phyloP scores from a whole-genome alignment of 2,113 vertebrate genomes.

The Tragelaphus buxtoni region DNA sequence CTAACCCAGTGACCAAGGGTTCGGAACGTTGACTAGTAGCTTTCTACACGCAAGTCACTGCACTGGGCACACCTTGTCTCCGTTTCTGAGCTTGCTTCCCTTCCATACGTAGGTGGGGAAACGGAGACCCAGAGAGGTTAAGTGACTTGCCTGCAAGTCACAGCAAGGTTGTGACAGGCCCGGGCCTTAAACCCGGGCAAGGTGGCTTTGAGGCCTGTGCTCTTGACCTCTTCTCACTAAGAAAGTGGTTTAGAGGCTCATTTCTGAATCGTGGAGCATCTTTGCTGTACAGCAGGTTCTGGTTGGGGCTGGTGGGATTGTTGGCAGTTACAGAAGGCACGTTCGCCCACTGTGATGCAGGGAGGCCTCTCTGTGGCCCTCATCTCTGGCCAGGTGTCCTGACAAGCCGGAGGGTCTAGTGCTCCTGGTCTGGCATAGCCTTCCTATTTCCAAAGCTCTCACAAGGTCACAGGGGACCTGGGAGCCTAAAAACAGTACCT shows the following conservation, averaged over 20 bases:
- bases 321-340: background rate
- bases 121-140: background rate
- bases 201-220: background rate
- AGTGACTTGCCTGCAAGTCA: background rate
- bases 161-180: background rate
- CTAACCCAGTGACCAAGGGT: background rate
- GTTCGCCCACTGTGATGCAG: background rate
- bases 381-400: background rate
- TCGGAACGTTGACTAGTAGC: background rate
- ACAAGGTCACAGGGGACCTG: background rate
- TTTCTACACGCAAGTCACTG: background rate
- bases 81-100: background rate
- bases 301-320: background rate
- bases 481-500: too few species aligned
- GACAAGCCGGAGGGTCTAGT: background rate
- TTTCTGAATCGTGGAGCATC: background rate
- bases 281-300: background rate
- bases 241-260: background rate
- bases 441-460: background rate
- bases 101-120: background rate
- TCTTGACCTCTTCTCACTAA: background rate
- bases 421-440: background rate
- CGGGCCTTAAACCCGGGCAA: background rate
- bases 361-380: background rate
- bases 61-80: background rate